Conservation (phyloP, 2,113 vertebrate genomes). For the Zootoca vivipara region DNA sequence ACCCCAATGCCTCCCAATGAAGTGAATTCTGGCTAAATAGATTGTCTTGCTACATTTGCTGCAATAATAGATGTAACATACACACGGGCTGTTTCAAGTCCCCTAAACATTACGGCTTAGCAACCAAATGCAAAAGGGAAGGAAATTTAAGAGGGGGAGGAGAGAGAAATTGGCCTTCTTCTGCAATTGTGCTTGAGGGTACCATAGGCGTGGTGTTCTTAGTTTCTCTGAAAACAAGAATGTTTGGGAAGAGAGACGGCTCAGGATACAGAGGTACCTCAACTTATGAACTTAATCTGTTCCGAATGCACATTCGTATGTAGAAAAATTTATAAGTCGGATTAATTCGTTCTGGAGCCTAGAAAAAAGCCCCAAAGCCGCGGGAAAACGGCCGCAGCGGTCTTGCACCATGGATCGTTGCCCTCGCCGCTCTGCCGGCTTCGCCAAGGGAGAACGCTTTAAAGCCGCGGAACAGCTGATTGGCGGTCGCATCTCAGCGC, state of each 20-base stretch:
- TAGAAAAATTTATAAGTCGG: no score
- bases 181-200: background rate
- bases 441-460: no score
- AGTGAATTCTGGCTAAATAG: constrained; percentile 17
- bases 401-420: no score
- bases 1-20: background rate
- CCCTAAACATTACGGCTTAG: background rate
- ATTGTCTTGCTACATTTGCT: constrained; percentile 14
- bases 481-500: no score
- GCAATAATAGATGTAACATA: background rate
- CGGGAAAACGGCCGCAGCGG: no score
- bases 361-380: no score
- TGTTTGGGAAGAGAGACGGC: background rate
- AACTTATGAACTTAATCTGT: no score
- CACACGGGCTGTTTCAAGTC: background rate
- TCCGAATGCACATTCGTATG: no score
- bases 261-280: no score
- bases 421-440: no score
- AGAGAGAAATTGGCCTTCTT: background rate
- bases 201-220: background rate
- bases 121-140: background rate
- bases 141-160: background rate
- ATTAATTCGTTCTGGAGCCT: no score
- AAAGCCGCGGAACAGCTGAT: no score
- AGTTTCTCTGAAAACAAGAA: background rate